Evolutionary conservation across 2,888 invertebrate species (phyloP).

Genomic region (Thymelicus acteon): DNA sequence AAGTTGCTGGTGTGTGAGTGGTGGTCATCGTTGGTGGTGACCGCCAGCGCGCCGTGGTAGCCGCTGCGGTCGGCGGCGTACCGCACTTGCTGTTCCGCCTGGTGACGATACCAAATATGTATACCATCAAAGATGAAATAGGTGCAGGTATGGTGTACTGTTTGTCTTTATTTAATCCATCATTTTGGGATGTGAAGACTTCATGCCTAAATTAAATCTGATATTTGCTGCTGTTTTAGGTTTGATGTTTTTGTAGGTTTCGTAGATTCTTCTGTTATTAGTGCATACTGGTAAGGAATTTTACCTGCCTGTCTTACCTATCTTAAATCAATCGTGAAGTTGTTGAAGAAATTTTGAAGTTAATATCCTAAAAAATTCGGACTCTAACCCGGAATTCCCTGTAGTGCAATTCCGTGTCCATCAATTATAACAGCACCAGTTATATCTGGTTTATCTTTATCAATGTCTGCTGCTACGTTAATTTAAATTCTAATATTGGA

Average conservation of each 20-base stretch:
- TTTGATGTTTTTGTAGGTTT: no score
- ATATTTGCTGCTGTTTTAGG: no score
- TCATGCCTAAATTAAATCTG: no score
- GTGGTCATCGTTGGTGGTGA: slow-evolving; percentile 70
- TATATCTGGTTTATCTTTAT: neutral
- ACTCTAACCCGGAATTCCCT: neutral
- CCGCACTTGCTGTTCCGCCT: slow-evolving; percentile 82
- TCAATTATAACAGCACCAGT: neutral
- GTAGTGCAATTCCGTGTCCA: neutral
- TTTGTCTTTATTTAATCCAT: no score
- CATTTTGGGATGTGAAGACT: no score
- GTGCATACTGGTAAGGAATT: no score
- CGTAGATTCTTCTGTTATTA: no score
- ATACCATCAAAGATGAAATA: no score
- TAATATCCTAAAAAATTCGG: neutral
- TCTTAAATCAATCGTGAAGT: no score
- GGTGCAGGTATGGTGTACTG: no score
- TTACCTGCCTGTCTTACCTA: no score
- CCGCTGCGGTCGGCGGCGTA: slow-evolving; percentile 87
- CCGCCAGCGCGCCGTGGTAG: slow-evolving; percentile 86
- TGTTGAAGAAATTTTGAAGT: no score
- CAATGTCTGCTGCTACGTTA: neutral
- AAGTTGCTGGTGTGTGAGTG: slow-evolving; percentile 79
- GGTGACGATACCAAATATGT: slow-evolving; percentile 34
- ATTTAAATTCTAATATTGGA: neutral